Percentiles rank a stretch among this genome's conserved stretches.
Evolutionary conservation across 2,113 vertebrate species (phyloP).

Genomic region (Atlantisia rogersi): DNA sequence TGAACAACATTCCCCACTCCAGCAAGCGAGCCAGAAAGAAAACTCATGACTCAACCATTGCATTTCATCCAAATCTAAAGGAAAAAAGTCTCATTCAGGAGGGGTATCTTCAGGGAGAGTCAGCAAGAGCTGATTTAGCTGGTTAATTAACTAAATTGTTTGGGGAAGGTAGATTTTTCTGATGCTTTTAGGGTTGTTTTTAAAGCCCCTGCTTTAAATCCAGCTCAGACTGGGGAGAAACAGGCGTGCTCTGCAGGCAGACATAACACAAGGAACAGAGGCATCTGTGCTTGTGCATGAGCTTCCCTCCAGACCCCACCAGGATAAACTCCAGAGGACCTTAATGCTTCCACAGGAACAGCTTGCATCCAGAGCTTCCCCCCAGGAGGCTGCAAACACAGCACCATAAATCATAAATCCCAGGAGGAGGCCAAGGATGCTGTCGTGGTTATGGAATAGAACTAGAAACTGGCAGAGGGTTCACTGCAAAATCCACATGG

Average conservation of each 20-base stretch:
- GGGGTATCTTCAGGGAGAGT: neutral
- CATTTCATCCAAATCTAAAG: conserved; percentile 36
- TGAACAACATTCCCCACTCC: neutral
- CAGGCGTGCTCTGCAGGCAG: neutral
- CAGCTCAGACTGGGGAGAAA: neutral
- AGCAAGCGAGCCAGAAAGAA: conserved; percentile 12
- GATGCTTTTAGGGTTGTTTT: neutral
- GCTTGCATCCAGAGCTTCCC: conserved; percentile 4
- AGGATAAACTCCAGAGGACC: neutral
- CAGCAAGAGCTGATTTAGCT: neutral
- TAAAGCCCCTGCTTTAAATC: neutral
- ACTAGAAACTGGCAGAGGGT: neutral
- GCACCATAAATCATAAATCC: neutral
- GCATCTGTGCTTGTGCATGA: accelerated
- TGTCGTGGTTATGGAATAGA: neutral
- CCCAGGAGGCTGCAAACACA: neutral
- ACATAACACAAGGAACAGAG: accelerated
- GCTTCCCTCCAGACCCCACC: neutral
- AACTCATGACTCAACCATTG: conserved; percentile 25
- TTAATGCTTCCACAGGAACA: neutral
- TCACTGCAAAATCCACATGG: neutral
- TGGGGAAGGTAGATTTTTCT: neutral
- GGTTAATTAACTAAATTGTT: neutral
- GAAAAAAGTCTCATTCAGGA: neutral
- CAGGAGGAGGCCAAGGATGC: neutral